phyloP scores from a whole-genome alignment of 2,113 vertebrate species.

The Aspiorhynchus laticeps region DNA sequence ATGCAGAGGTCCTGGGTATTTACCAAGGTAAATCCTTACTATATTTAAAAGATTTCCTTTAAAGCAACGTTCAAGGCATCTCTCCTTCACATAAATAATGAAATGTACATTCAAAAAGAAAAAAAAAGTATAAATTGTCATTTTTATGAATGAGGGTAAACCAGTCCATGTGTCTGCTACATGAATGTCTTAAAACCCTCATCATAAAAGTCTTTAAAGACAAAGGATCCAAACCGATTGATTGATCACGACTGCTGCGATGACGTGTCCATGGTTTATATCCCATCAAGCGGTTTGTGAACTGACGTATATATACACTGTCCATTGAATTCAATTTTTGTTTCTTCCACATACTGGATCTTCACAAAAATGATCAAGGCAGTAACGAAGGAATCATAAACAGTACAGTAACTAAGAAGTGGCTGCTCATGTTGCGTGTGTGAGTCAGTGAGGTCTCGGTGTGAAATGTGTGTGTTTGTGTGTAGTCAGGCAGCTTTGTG shows the following conservation, averaged over 20 bases:
- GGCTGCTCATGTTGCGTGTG: constrained; percentile 43
- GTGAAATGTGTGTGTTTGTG: constrained; percentile 29
- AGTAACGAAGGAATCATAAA: constrained; percentile 45
- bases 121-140: constrained; percentile 28
- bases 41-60: not conserved
- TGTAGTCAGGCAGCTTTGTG: constrained; percentile 74
- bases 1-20: not conserved
- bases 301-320: constrained; percentile 61
- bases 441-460: constrained; percentile 15
- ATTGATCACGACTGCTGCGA: constrained; percentile 36
- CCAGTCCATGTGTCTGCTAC: constrained; percentile 34
- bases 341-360: constrained; percentile 22
- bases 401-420: constrained; percentile 40
- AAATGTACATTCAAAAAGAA: constrained; percentile 63
- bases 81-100: constrained; percentile 61
- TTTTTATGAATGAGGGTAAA: constrained; percentile 41
- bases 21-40: not conserved
- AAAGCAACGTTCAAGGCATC: constrained; percentile 39
- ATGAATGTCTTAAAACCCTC: constrained; percentile 36
- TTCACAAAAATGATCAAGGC: constrained; percentile 50
- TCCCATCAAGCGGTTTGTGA: constrained; percentile 37
- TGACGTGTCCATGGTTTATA: constrained; percentile 12
- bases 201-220: constrained; percentile 22
- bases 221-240: constrained; percentile 6
- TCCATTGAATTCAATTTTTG: constrained; percentile 22